Base-by-base conservation (phyloP, 2,888 invertebrate genomes). In the Parochlus steinenii region DNA sequence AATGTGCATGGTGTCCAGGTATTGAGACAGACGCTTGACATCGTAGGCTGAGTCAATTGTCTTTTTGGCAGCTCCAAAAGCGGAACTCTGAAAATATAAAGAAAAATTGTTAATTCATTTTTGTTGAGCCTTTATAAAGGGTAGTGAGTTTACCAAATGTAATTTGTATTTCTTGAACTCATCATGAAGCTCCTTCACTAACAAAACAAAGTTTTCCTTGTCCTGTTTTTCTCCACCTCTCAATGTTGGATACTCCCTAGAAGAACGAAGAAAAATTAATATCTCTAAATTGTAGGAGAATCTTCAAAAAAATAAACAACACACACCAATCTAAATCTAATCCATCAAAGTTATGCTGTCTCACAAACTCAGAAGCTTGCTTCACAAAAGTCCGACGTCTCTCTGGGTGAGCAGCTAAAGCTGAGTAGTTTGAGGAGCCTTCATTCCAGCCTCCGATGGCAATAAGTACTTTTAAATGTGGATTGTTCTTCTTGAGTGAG, bases 391-490 rank as follows among this genome's bases (percentile, higher is more conserved):
- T 62, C 3, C 61, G 60, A 31, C 89, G 65, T 32, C 65, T 60
- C 11, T 66, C 64, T 0, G 71, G 61, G 31, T 67, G 69, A 3
- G 72, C 67, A 0, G 76, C 79, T 58, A 87, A 62, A 24, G 58
- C 59, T 11, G 80, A 80, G 51, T 72, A 82, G 44, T 74, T 72
- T 4, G 58, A 52, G 0, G 86, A 86, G 0, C 86, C 87, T 52
- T 89, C 86, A 52, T 86, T 87, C 89, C 89, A 89, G 0, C 89
- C 89, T 0, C 89, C 89, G 24, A 90, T 79, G 1, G 85, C 87
- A 8, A 89, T 53, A 3, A 74, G 69, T 4, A 61, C 53, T 52
- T 71, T 77, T 28, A 89, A 53, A 46, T 76, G 74, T 0, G 81
- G 78, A 54, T 78, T 70, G 8, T 62, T 62, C 30, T 65, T 53